phyloP scores from a whole-genome alignment of 2,888 invertebrate genomes.

The Troides aeacus region DNA sequence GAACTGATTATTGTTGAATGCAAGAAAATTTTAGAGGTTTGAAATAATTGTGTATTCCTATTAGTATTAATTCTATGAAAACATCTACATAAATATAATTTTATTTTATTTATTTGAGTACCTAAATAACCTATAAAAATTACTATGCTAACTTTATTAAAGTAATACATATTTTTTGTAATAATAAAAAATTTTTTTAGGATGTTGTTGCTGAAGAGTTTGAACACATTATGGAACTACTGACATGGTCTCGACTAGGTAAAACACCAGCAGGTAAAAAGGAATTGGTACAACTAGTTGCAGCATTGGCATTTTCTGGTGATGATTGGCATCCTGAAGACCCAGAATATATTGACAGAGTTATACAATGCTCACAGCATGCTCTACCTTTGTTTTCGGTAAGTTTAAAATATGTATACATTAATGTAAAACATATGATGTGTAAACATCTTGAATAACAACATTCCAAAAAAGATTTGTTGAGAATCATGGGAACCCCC shows the following conservation, averaged over 20 bases:
- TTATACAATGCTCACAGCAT: constrained; percentile 92
- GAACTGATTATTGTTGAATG: constrained; percentile 90
- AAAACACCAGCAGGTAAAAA: constrained; percentile 91
- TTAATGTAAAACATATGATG: too few relatives aligned
- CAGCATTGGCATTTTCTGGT: constrained; percentile 85
- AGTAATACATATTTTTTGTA: not conserved
- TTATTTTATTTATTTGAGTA: too few relatives aligned
- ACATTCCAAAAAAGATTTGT: too few relatives aligned
- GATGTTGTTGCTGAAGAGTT: constrained; percentile 96
- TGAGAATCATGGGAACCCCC: too few relatives aligned
- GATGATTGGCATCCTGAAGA: constrained; percentile 87
- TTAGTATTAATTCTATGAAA: too few relatives aligned
- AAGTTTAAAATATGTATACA: constrained; percentile 57
- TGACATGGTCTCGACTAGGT: constrained; percentile 89
- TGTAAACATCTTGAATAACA: too few relatives aligned
- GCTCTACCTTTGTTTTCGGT: constrained; percentile 94
- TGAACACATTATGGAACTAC: constrained; percentile 91
- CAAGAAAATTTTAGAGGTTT: constrained; percentile 90
- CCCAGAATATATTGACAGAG: constrained; percentile 86
- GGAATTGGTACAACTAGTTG: constrained; percentile 91
- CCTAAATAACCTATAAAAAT: too few relatives aligned
- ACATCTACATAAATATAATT: too few relatives aligned
- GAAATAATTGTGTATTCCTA: constrained; percentile 11
- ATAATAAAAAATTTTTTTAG: constrained; percentile 58
- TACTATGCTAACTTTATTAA: too few relatives aligned